These are phyloP conservation scores for Phyllostomus discolor DNA, from an alignment of 2,113 vertebrate species.

Conservation along the genomic window DNA sequence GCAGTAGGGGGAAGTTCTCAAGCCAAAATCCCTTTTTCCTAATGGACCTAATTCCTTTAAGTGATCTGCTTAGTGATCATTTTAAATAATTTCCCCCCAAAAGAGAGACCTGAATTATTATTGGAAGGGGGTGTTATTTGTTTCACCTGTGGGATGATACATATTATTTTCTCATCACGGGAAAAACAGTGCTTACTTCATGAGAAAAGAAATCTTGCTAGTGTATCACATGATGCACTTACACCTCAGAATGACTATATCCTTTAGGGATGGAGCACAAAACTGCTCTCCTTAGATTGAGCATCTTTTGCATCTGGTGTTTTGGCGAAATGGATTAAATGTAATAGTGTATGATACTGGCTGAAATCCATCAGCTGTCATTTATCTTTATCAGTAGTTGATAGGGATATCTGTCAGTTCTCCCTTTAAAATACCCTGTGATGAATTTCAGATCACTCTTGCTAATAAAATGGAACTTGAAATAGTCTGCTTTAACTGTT, in stretches of 20 bases:
- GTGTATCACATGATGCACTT: neutral
- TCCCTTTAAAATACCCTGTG: neutral
- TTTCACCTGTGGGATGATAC: neutral
- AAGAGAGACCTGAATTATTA: neutral
- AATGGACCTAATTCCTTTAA: neutral
- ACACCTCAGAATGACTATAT: neutral
- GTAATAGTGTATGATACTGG: neutral
- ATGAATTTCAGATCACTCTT: neutral
- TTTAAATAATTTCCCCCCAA: neutral
- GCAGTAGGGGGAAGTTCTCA: constrained; percentile 38
- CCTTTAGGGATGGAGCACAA: neutral
- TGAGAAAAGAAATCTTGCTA: neutral
- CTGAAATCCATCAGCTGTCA: neutral
- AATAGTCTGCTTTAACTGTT: neutral
- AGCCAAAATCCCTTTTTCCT: neutral
- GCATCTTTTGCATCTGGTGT: neutral
- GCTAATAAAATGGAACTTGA: neutral
- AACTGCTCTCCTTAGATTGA: neutral
- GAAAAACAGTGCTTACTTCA: neutral
- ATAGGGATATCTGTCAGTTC: neutral
- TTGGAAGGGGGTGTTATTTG: neutral
- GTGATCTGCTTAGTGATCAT: neutral
- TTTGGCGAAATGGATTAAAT: neutral
- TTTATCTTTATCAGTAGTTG: neutral
- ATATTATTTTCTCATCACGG: neutral